Percentiles rank a stretch among this genome's conserved stretches.
phyloP scores from a whole-genome alignment of 2,113 vertebrate genomes.

The Anser cygnoides region DNA sequence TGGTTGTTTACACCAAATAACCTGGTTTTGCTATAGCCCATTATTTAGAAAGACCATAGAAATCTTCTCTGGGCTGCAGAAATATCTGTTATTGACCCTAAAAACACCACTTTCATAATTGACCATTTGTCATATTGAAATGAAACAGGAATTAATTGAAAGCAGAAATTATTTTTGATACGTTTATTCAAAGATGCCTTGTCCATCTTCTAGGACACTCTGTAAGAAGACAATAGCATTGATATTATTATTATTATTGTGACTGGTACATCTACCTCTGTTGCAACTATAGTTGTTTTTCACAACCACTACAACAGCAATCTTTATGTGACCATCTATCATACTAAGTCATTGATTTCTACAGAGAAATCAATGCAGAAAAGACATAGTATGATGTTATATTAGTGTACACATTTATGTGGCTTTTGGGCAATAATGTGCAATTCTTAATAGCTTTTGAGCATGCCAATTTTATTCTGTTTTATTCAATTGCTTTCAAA shows the following conservation, averaged over 20 bases:
- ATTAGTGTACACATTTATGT: not conserved
- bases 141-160: not conserved
- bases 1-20: not conserved
- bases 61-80: not conserved
- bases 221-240: not conserved
- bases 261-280: not conserved
- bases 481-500: not conserved
- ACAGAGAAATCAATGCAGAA: not conserved
- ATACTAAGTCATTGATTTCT: not conserved
- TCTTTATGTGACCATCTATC: not conserved
- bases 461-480: not conserved
- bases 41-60: not conserved
- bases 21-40: not conserved
- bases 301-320: not conserved
- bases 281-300: not conserved
- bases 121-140: not conserved
- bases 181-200: not conserved
- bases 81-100: not conserved
- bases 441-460: not conserved
- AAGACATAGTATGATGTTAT: not conserved
- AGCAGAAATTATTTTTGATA: not conserved
- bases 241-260: not conserved
- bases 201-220: not conserved
- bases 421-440: not conserved
- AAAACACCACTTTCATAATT: not conserved